Conservation (phyloP, 2,113 vertebrate species). For the Erpornis zantholeuca region DNA sequence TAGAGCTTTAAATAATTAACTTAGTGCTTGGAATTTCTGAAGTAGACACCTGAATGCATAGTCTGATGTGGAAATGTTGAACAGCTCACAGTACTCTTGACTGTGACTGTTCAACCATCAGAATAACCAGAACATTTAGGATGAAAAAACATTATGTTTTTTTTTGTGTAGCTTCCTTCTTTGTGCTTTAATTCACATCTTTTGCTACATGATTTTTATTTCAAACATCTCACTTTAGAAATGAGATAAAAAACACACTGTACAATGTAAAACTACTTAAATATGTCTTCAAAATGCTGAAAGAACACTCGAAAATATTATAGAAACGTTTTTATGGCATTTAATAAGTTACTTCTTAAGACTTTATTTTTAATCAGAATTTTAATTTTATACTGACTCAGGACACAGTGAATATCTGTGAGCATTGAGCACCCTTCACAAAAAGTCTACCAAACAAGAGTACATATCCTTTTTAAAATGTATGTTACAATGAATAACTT, state of each 20-base stretch:
- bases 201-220: background rate
- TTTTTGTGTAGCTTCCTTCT: background rate
- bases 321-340: background rate
- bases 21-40: background rate
- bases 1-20: background rate
- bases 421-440: background rate
- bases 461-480: background rate
- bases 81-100: background rate
- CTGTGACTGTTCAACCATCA: background rate
- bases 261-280: background rate
- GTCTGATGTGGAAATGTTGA: background rate
- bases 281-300: background rate
- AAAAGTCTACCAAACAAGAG: background rate
- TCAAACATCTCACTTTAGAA: background rate
- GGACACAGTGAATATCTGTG: background rate
- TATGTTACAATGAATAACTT: background rate
- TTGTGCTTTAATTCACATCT: background rate
- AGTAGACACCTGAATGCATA: background rate
- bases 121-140: background rate
- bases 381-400: background rate
- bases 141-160: background rate
- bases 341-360: background rate
- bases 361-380: background rate
- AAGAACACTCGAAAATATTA: background rate
- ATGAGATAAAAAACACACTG: background rate